Base-by-base conservation (phyloP, 1,140 invertebrate species). In the Ips typographus region DNA sequence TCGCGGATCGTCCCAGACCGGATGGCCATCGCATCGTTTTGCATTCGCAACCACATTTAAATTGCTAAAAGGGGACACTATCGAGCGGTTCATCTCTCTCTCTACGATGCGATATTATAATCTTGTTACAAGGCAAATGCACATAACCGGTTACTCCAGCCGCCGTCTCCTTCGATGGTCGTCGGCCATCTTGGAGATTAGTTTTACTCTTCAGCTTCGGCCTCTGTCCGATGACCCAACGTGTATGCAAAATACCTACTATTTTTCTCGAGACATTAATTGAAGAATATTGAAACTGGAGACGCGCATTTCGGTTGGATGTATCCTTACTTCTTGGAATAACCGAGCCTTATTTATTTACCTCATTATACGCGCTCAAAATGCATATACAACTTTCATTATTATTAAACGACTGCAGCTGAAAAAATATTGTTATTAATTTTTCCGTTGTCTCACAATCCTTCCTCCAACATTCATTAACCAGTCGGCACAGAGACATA, bases 11-110 rank as follows among this genome's bases (percentile, higher is more conserved):
- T 66, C 53, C 53, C 44, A 60, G 65, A 71, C 71, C 70, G 71
- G 72, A 73, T 71, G 71, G 72, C 72, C 74, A 74, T 73, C 75
- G 72, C 72, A 74, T 76, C 77, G 75, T 73, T 78, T 78, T 78
- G 76, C 77, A 78, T 78, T 77, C 74, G 73, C 74, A 73, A 74
- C 72, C 72, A 74, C 77, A 80, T 80, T 80, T 80, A 80, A 80
- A 80, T 80, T 80, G 78, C 78, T 78, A 80, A 80, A 80, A 79
- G 77, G 76, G 77, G 74, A 76, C 77, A 77, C 75, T 76, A 77
- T 77, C 74, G 68, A 75, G 60, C 70, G 70, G 73, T 72, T 72
- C 72, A 71, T 73, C 74, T 71, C 69, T 77, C 75, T 77, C 75
- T 73, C 74, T 70, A 64, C 71, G 65, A 68, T 72, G 70, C 75